A percentile compares a stretch with the other conserved stretches of the same genome.
phyloP scores from a whole-genome alignment of 2,113 vertebrate genomes.

The Periophthalmodon schlosseri region DNA sequence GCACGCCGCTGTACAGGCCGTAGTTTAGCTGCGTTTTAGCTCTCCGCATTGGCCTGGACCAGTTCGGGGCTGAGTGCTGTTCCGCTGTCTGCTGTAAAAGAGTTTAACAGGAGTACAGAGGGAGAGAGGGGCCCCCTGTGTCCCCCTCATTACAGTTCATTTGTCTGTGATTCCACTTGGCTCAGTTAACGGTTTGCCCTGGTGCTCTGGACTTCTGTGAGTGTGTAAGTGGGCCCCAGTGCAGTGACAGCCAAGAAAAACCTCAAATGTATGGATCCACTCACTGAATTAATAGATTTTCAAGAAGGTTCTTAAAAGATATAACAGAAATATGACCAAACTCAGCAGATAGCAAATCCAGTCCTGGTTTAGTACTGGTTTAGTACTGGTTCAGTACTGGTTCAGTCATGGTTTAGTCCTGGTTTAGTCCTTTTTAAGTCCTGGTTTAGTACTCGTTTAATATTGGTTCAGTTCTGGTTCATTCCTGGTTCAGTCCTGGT shows the following conservation, averaged over 20 bases:
- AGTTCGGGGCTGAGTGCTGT: conserved; percentile 1
- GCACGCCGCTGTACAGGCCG: too few relatives aligned
- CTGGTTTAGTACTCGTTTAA: too few relatives aligned
- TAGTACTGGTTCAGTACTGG: too few relatives aligned
- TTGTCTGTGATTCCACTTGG: conserved; percentile 75
- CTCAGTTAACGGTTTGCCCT: conserved; percentile 69
- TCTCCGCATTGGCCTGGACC: conserved; percentile 15
- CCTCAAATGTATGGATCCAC: conserved; percentile 20
- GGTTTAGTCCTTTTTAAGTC: too few relatives aligned
- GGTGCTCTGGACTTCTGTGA: conserved; percentile 21
- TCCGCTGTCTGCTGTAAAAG: conserved; percentile 31
- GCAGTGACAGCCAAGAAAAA: conserved; percentile 36
- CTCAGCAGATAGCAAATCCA: too few relatives aligned
- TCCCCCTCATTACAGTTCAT: conserved; percentile 73
- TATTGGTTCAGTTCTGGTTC: too few relatives aligned
- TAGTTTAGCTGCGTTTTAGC: too few relatives aligned
- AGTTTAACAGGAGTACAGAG: conserved; percentile 38
- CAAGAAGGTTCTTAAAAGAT: neutral
- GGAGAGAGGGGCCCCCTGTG: conserved; percentile 55
- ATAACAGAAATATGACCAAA: too few relatives aligned
- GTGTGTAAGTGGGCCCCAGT: conserved; percentile 18
- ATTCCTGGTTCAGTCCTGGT: too few relatives aligned
- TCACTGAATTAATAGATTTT: neutral
- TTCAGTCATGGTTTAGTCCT: too few relatives aligned
- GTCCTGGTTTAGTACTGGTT: too few relatives aligned